These are phyloP conservation scores for Lasioglossum oenotherae DNA, from an alignment of 2,888 invertebrate genomes.

Conservation along the genomic window DNA sequence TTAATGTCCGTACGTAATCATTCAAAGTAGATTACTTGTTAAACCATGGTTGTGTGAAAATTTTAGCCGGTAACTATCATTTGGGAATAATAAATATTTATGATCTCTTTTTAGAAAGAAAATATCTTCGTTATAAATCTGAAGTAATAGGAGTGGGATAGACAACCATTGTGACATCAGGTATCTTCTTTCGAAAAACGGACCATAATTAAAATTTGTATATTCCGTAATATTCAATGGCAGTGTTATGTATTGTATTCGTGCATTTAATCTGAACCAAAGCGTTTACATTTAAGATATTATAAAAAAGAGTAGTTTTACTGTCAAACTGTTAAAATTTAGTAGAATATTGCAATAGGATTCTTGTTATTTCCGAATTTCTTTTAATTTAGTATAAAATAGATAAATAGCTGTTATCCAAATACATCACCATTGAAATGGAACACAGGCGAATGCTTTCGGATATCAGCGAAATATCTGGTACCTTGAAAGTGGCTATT, in stretches of 20 bases:
- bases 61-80: neutral
- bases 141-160: neutral
- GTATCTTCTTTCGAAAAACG: neutral
- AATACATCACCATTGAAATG: neutral
- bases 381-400: neutral
- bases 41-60: neutral
- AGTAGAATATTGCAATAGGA: neutral
- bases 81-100: neutral
- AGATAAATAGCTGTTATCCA: neutral
- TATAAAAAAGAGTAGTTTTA: neutral
- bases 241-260: neutral
- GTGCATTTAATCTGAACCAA: neutral
- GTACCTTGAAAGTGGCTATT: neutral
- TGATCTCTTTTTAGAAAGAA: neutral
- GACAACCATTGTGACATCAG: neutral
- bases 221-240: neutral
- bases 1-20: slow-evolving; percentile 5
- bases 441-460: neutral
- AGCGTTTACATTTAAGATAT: neutral
- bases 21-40: neutral
- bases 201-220: neutral
- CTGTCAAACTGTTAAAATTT: neutral
- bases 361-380: neutral
- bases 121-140: neutral
- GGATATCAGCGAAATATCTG: neutral